A percentile compares a stretch with the other conserved stretches of the same genome.
These are phyloP conservation scores for Gephyroberyx darwinii DNA, from an alignment of 2,797 vertebrate species.

Conservation along the genomic window DNA sequence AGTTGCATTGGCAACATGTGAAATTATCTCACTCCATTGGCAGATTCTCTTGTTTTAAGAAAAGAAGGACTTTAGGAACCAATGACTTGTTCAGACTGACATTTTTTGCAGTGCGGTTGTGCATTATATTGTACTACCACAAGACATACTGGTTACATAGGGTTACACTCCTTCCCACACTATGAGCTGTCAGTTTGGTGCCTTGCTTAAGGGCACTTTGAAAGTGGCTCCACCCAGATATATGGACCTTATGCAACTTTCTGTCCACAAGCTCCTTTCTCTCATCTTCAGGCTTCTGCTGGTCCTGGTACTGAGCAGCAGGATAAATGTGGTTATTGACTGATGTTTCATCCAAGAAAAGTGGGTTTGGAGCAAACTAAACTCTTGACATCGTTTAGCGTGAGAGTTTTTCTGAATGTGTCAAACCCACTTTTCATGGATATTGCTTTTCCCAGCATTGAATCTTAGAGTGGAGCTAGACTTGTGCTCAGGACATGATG, in stretches of 20 bases:
- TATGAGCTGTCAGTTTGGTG: background rate
- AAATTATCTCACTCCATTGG: conserved; percentile 19
- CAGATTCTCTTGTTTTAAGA: background rate
- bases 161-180: background rate
- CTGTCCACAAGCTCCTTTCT: conserved; percentile 26
- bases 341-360: conserved; percentile 32
- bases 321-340: background rate
- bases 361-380: conserved; percentile 14
- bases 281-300: conserved; percentile 31
- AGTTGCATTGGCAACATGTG: background rate
- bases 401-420: conserved; percentile 8
- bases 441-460: background rate
- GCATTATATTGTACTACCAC: no score
- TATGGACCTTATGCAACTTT: conserved; percentile 11
- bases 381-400: conserved; percentile 7
- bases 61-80: no score
- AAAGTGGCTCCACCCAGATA: background rate
- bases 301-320: conserved; percentile 24
- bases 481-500: background rate
- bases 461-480: background rate
- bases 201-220: conserved; percentile 2
- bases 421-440: conserved; percentile 3
- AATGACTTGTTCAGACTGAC: no score
- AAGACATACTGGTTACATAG: background rate
- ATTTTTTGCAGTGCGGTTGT: no score